Percentiles rank a stretch among this genome's conserved stretches.
These are phyloP conservation scores for Papilio machaon DNA, from an alignment of 1,140 invertebrate genomes.

Conservation along the genomic window DNA sequence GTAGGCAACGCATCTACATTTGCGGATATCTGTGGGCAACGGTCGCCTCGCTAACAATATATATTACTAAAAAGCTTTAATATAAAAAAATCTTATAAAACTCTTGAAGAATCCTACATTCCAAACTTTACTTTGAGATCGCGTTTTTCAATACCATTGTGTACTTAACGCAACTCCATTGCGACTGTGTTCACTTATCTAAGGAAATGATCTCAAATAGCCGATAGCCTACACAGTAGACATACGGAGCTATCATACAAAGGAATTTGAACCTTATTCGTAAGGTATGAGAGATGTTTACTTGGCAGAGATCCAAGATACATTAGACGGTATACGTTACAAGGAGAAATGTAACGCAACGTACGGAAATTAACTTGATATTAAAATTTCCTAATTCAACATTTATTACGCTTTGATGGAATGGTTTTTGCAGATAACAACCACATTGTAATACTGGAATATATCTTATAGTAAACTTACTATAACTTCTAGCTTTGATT, in stretches of 20 bases:
- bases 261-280: constrained; percentile 26
- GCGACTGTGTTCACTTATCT: constrained; percentile 43
- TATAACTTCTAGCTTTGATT: neutral
- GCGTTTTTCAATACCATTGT: constrained; percentile 10
- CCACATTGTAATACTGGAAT: neutral
- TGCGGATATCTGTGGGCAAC: no score
- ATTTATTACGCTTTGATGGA: neutral
- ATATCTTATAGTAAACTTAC: neutral
- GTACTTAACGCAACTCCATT: constrained; percentile 28
- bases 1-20: no score
- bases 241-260: neutral
- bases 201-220: constrained; percentile 48
- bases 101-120: no score
- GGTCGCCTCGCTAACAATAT: no score
- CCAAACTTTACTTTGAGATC: no score
- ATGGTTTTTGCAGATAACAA: neutral
- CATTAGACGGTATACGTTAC: constrained; percentile 46
- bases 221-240: constrained; percentile 16
- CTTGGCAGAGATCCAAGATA: neutral
- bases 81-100: no score
- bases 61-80: no score
- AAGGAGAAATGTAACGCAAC: constrained; percentile 50
- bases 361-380: constrained; percentile 45
- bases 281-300: neutral
- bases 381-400: constrained; percentile 35